Evolutionary conservation across 2,888 invertebrate species (phyloP), one percentile per base, ranked within the genome.

Genomic region (Phanerotoma sp.): DNA sequence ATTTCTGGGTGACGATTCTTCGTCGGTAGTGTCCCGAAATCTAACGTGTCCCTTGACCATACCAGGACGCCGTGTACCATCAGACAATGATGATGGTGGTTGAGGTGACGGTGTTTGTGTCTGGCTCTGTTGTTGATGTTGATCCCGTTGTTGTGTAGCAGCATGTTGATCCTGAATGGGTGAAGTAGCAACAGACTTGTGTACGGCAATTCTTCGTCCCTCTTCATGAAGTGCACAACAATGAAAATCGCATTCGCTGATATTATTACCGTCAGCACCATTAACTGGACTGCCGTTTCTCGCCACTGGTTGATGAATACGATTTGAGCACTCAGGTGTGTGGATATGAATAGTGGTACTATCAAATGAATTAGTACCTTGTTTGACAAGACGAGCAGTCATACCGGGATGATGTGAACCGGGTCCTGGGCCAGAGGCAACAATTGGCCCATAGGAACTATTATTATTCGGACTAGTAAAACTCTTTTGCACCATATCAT

Each of bases 171-270:
- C 92, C 79, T 91, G 93, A 61, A 95, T 93, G 68, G 95, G 93
- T 61, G 94, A 93, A 65, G 94, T 93, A 67, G 93, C 93, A 65
- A 93, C 93, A 76, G 89, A 91, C 79, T 93, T 93, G 81, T 92
- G 92, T 63, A 93, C 92, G 63, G 93, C 92, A 73, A 94, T 93
- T 74, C 91, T 87, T 59, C 93, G 86, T 7, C 93, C 93, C 77
- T 93, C 94, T 79, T 94, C 93, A 83, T 95, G 95, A 69, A 95
- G 82, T 62, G 94, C 91, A 81, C 94, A 94, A 79, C 95, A 95
- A 79, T 95, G 95, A 80, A 95, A 95, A 81, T 95, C 95, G 82
- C 95, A 95, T 79, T 94, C 93, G 64, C 82, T 81, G 40, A 73
- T 71, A 30, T 81, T 75, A 72, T 81, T 75, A 72, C 83, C 80